Conservation (phyloP, 2,797 vertebrate species). For the Ptychobarbus kaznakovi region DNA sequence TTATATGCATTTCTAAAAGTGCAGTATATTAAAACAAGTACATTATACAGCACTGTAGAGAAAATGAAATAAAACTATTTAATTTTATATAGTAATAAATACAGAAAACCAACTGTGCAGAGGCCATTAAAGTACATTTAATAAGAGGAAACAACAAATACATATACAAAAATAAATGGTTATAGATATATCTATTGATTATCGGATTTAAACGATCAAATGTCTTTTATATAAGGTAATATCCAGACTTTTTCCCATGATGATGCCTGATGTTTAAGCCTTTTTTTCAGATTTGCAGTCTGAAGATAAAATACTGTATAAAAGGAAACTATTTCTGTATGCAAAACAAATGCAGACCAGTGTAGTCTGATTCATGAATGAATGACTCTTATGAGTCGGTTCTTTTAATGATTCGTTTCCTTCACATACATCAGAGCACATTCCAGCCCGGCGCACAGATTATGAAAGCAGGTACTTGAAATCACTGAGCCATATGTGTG, state of each 20-base stretch:
- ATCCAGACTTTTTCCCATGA: background rate
- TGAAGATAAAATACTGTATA: background rate
- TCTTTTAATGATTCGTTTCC: background rate
- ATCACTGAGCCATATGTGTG: slow-evolving; percentile 34
- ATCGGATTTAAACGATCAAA: too few species aligned
- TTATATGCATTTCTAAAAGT: background rate
- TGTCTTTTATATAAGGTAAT: background rate
- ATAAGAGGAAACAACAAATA: background rate
- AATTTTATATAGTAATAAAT: background rate
- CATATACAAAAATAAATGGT: background rate
- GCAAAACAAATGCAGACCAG: background rate
- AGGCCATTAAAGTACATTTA: background rate
- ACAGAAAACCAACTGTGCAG: background rate
- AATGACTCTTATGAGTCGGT: background rate
- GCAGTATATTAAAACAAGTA: background rate
- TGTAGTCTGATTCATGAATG: background rate
- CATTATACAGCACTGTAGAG: background rate
- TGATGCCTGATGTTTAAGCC: background rate
- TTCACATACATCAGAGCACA: background rate
- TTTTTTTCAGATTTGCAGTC: background rate
- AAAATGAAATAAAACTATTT: too few species aligned
- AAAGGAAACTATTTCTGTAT: background rate
- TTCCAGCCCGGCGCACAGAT: background rate
- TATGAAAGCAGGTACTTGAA: slow-evolving; percentile 26
- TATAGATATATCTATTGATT: too few species aligned